Evolutionary conservation across 2,888 invertebrate genomes (phyloP).

Genomic region (Drosophila anomalata): DNA sequence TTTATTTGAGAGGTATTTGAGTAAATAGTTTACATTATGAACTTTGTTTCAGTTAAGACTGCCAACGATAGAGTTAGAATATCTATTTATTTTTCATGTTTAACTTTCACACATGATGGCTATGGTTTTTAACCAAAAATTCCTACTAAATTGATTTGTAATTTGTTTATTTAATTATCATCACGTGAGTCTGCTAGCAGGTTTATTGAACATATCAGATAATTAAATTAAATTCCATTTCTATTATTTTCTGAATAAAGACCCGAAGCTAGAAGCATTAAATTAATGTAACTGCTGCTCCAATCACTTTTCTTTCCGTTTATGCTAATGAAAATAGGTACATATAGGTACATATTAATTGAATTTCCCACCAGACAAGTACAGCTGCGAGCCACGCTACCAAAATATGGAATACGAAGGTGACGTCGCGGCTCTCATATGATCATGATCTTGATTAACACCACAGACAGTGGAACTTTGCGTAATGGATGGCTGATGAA

Average conservation of each 20-base stretch:
- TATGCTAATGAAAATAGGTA: conserved; percentile 34
- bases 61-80: too few relatives aligned
- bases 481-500: conserved; percentile 20
- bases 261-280: not conserved
- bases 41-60: too few relatives aligned
- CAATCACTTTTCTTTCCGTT: not conserved
- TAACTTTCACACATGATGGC: conserved; percentile 6
- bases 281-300: not conserved
- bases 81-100: not conserved
- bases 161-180: conserved; percentile 9
- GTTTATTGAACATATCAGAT: not conserved
- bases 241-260: too few relatives aligned
- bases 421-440: conserved; percentile 30
- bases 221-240: too few relatives aligned
- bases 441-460: conserved; percentile 47
- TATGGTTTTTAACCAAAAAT: conserved; percentile 6
- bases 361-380: conserved; percentile 26
- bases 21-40: not conserved
- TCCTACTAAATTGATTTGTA: not conserved
- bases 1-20: not conserved
- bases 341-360: conserved; percentile 29
- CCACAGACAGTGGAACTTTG: conserved; percentile 29
- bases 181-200: conserved; percentile 19
- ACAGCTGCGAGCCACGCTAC: conserved; percentile 44
- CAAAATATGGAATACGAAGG: conserved; percentile 13